Percentiles rank a stretch among this genome's conserved stretches.
Evolutionary conservation across 2,797 vertebrate species (phyloP).

Genomic region (Rhyacichthys aspro): DNA sequence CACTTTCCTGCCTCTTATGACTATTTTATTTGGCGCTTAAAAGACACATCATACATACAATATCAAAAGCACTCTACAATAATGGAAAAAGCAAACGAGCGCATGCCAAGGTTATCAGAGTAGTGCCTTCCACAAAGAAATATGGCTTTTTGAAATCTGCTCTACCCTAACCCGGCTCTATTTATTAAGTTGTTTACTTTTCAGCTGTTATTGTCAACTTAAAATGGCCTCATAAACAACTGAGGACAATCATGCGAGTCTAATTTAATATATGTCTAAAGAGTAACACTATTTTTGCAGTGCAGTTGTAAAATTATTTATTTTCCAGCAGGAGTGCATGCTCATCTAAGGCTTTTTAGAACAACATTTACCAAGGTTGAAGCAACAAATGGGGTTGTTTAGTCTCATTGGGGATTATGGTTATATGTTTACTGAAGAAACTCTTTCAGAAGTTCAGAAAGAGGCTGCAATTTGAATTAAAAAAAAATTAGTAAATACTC

Average conservation of each 20-base stretch:
- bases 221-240: constrained; percentile 3
- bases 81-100: constrained; percentile 2
- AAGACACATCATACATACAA: too few species aligned
- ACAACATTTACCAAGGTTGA: constrained; percentile 2
- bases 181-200: constrained; percentile 11
- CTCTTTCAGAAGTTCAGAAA: too few species aligned
- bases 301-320: constrained; percentile 3
- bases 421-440: constrained; percentile 1
- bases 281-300: neutral
- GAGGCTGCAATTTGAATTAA: neutral
- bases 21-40: too few species aligned
- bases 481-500: too few species aligned
- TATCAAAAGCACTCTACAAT: constrained; percentile 8
- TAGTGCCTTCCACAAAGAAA: constrained; percentile 4
- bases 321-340: neutral
- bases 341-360: constrained; percentile 2
- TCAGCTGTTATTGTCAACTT: constrained; percentile 1
- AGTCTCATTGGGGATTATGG: neutral
- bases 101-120: constrained; percentile 7
- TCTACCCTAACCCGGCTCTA: neutral
- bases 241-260: neutral
- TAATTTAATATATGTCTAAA: neutral
- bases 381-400: neutral
- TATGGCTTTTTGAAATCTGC: neutral
- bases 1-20: too few species aligned